Conservation (phyloP, 2,113 vertebrate genomes). For the Spilogale gracilis region DNA sequence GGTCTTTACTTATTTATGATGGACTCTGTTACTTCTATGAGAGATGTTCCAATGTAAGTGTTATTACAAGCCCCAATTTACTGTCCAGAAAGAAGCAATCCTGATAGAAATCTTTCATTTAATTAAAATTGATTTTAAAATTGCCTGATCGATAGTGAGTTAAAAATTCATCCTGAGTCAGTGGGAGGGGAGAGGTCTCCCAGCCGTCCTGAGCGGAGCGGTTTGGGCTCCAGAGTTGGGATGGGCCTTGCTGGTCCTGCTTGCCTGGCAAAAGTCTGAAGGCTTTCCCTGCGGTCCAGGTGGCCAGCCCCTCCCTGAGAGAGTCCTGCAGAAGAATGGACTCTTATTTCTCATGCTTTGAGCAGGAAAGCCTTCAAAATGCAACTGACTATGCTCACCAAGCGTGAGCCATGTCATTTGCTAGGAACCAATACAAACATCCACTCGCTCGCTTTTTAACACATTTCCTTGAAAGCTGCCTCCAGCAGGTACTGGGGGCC, state of each 20-base stretch:
- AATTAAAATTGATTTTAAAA: constrained; percentile 93
- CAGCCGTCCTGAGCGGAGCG: constrained; percentile 80
- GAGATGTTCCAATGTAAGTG: constrained; percentile 81
- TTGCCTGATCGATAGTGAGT: constrained; percentile 91
- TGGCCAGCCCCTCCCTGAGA: constrained; percentile 69
- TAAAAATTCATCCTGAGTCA: constrained; percentile 89
- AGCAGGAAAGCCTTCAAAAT: constrained; percentile 42
- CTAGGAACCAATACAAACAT: not conserved
- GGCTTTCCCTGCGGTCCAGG: constrained; percentile 81
- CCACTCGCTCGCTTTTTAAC: not conserved
- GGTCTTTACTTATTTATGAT: constrained; percentile 83
- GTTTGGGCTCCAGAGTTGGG: constrained; percentile 78
- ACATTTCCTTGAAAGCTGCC: constrained; percentile 16
- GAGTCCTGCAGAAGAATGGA: constrained; percentile 65
- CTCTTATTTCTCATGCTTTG: constrained; percentile 62
- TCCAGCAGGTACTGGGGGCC: not conserved
- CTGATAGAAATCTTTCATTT: constrained; percentile 92
- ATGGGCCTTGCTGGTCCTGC: constrained; percentile 67
- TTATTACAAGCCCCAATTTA: constrained; percentile 86
- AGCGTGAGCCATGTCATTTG: constrained; percentile 20
- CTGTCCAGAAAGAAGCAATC: constrained; percentile 87
- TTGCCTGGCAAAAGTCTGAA: constrained; percentile 64
- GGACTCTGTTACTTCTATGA: constrained; percentile 75
- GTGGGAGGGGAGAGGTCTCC: constrained; percentile 84
- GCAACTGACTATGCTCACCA: not conserved